Evolutionary conservation across 2,888 invertebrate species (phyloP).

Genomic region (Eilema griseolum): DNA sequence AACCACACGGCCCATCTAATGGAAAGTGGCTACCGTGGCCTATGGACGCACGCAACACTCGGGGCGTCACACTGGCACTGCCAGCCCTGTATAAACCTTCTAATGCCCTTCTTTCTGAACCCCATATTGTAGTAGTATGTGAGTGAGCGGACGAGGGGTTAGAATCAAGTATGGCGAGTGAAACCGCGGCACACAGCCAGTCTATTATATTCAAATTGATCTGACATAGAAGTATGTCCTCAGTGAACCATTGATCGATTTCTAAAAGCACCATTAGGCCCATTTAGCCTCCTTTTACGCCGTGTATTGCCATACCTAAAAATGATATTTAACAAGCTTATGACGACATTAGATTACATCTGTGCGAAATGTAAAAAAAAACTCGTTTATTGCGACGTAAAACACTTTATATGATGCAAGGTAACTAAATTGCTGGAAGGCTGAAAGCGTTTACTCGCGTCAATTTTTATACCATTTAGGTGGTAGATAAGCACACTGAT

Average conservation of each 20-base stretch:
- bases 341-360: not conserved
- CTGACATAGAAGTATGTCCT: not conserved
- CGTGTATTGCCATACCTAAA: not conserved
- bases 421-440: not conserved
- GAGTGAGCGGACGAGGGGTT: no score
- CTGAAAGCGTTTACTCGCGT: not conserved
- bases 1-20: no score
- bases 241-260: not conserved
- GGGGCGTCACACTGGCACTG: no score
- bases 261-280: slow-evolving; percentile 2
- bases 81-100: no score
- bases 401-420: not conserved
- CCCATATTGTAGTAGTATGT: no score
- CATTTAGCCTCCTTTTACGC: not conserved
- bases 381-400: not conserved
- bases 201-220: not conserved
- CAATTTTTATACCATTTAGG: not conserved
- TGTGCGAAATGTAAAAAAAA: not conserved
- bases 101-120: no score
- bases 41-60: no score
- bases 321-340: not conserved
- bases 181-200: not conserved
- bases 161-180: no score
- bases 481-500: no score
- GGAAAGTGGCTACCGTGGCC: no score